A percentile compares a stretch with the other conserved stretches of the same genome.
Evolutionary conservation across 2,113 vertebrate genomes (phyloP).

Genomic region (Pheucticus melanocephalus): DNA sequence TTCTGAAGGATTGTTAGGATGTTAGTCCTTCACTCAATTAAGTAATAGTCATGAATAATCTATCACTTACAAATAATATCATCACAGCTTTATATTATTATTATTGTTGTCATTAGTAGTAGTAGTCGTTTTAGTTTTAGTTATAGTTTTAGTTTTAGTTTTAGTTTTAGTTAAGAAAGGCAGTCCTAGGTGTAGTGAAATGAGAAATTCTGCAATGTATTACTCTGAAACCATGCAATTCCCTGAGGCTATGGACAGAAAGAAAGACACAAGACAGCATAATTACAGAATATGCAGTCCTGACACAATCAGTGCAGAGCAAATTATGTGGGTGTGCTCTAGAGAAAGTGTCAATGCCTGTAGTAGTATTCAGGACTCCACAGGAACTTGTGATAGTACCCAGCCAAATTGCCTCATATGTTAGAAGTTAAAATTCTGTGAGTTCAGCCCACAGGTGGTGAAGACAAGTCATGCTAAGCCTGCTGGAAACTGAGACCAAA

Average conservation of each 20-base stretch:
- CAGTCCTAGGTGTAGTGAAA: background rate
- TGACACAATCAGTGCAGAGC: background rate
- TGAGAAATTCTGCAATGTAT: background rate
- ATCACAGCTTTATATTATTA: background rate
- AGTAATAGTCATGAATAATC: background rate
- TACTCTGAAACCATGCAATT: background rate
- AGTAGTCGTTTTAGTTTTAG: too few relatives aligned
- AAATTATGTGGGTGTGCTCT: background rate
- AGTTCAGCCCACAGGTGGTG: background rate
- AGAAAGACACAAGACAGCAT: background rate
- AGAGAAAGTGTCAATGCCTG: background rate
- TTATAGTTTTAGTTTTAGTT: too few relatives aligned
- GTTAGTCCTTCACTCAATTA: background rate
- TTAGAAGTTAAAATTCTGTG: background rate
- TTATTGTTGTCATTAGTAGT: background rate
- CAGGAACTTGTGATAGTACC: background rate
- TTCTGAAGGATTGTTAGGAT: background rate
- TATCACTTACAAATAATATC: background rate
- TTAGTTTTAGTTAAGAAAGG: background rate
- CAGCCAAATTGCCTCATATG: background rate
- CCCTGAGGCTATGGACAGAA: background rate
- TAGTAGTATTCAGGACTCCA: background rate
- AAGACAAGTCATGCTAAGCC: background rate
- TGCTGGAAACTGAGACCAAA: background rate
- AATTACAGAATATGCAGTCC: background rate